Evolutionary conservation across 2,113 vertebrate genomes (phyloP), one percentile per base, ranked within the genome.

Genomic region (Peromyscus leucopus): DNA sequence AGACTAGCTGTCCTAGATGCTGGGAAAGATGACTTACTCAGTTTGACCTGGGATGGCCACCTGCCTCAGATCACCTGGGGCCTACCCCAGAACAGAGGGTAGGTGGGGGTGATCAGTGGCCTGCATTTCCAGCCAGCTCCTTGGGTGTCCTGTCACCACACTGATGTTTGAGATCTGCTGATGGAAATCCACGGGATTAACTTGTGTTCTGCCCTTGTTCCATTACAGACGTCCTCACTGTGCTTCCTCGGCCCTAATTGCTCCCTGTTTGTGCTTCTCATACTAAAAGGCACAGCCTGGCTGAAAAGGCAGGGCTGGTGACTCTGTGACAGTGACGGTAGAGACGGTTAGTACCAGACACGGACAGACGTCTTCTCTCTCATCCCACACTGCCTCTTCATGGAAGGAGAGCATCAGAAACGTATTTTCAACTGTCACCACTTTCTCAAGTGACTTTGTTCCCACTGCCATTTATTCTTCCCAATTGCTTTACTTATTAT

Each of bases 211-310:
- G 63, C 61, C 79, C 79, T 92, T 72, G 46, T 82, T 95, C 42
- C 39, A 87, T 48, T 0, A 0, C 24, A 51, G 46, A n/a, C 80
- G 55, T n/a, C 76, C 57, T 51, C 46, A 76, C 24, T 1, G 0
- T 24, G 63, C 65, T 84, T 46, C 93, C 79, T 95, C 24, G 76
- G 69, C 33, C 33, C 79, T 85, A 90, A 51, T 72, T 94, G 74
- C 90, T 92, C 92, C 95, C 2, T 90, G 1, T 92, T 65, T 93
- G 86, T 91, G 74, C 86, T 90, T 79, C n/a, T 93, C 42, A 31
- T 61, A 36, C 42, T 51, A 46, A 85, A 84, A 83, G 92, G 15
- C 69, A 31, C 10, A 9, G 39, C n/a, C 33, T 90, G 93, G 55
- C 75, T 90, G 84, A 84, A 28, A 26, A 55, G 39, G 31, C 48